Evolutionary conservation across 2,797 vertebrate genomes (phyloP), one percentile per base, ranked within the genome.

Genomic region (Pterois miles): DNA sequence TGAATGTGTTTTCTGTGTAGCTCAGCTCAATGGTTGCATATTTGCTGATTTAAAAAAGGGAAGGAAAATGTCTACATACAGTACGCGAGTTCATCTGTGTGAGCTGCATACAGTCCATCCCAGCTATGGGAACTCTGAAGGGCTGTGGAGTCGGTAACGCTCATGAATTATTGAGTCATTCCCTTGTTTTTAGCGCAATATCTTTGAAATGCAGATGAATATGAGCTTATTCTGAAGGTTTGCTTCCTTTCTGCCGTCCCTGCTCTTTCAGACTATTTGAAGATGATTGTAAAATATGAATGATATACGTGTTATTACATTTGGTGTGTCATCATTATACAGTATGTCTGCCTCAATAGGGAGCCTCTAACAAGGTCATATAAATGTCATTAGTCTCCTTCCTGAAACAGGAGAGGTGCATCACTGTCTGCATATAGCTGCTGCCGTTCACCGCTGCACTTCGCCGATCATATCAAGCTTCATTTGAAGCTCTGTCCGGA

Each of bases 131-230:
- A 81, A 56, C 52, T 69, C 23, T 59, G 25, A 80, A 76, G 74
- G 63, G 72, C 82, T 65, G 71, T 65, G 83, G 82, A 90, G 83
- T 85, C 83, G 65, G 78, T 74, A 85, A 75, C 78, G 38, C 80
- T 82, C 86, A 85, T 93, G 71, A 90, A 92, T 91, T 88, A 93
- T 92, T 91, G 79, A 91, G 79, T 81, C 53, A 43, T 63, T 74
- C 63, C 38, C 77, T 84, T 81, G 67, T 82, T 78, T 83, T 60
- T 27, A 27, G 68, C 65, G 33, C 22, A 34, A 38, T 54, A 59
- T 83, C 80, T 86, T 82, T 85, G 73, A 84, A 88, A 84, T 83
- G 85, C 70, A 74, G 66, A 87, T 86, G 64, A 74, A 77, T 57
- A 23, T 29, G 75, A 66, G 59, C 52, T 65, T 46, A 56, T 54